Conservation (phyloP, 1,140 invertebrate species). For the Drosophila sproati region DNA sequence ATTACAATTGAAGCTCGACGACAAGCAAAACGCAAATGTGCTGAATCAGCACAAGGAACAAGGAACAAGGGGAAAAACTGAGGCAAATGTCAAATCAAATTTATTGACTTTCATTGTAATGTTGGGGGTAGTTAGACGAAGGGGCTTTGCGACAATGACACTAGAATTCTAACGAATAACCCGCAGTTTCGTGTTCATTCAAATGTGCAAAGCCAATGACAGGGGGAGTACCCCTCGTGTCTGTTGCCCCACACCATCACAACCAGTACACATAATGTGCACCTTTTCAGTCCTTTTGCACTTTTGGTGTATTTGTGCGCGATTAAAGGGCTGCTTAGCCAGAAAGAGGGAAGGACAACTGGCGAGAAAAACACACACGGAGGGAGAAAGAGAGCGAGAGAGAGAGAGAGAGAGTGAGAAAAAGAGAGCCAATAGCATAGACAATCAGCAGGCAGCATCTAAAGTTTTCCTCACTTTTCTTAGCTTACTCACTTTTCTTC, state of each 20-base stretch:
- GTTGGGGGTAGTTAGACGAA: constrained; percentile 28
- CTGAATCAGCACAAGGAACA: constrained; percentile 65
- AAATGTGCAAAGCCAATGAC: constrained; percentile 81
- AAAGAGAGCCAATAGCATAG: constrained; percentile 28
- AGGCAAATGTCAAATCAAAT: constrained; percentile 81
- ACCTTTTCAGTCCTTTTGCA: constrained; percentile 44
- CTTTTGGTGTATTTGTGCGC: constrained; percentile 55
- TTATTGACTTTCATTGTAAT: constrained; percentile 82
- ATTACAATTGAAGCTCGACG: constrained; percentile 66
- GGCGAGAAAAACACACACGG: too few species aligned
- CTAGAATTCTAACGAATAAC: constrained; percentile 27
- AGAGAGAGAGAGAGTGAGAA: not conserved
- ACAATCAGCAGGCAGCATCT: constrained; percentile 53
- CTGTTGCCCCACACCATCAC: not conserved
- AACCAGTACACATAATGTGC: constrained; percentile 23
- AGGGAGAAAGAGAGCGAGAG: not conserved
- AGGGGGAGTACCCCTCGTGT: constrained; percentile 25
- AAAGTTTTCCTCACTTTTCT: constrained; percentile 28
- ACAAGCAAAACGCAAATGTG: constrained; percentile 63
- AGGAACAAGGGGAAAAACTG: constrained; percentile 24
- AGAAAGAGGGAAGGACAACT: not conserved
- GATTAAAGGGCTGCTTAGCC: constrained; percentile 71
- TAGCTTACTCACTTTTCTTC: constrained; percentile 1
- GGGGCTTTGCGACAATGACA: constrained; percentile 38
- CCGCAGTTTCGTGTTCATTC: constrained; percentile 65